Evolutionary conservation across 2,888 invertebrate species (phyloP).

Genomic region (Argyresthia albistria): DNA sequence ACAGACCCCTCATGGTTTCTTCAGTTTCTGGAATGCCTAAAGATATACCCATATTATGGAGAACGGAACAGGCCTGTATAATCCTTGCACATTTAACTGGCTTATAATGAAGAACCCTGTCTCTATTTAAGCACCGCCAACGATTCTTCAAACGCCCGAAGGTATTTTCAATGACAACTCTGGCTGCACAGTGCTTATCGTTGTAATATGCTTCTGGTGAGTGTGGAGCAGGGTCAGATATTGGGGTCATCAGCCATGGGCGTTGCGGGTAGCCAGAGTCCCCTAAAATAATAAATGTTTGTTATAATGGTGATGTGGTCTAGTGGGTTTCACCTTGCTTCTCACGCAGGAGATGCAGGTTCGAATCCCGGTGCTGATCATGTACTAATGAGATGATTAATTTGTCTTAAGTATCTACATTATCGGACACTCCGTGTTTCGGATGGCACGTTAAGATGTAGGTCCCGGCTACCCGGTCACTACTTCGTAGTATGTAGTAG

Average conservation of each 20-base stretch:
- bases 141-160: conserved; percentile 17
- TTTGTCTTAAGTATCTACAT: too few relatives aligned
- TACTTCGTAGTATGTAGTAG: too few relatives aligned
- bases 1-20: background rate
- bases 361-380: too few relatives aligned
- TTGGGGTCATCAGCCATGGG: conserved; percentile 21
- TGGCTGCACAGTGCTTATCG: conserved; percentile 9
- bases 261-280: conserved; percentile 19
- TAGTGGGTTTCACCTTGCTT: too few relatives aligned
- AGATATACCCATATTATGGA: conserved; percentile 16
- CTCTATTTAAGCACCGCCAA: conserved; percentile 18
- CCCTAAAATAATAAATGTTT: conserved; percentile 8
- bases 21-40: conserved; percentile 7
- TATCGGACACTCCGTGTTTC: too few relatives aligned
- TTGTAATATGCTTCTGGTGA: conserved; percentile 14
- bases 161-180: conserved; percentile 16
- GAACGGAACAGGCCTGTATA: conserved; percentile 18
- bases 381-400: too few relatives aligned
- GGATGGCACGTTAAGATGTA: too few relatives aligned
- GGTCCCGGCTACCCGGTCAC: too few relatives aligned
- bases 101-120: too few relatives aligned
- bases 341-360: too few relatives aligned
- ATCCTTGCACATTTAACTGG: conserved; percentile 17
- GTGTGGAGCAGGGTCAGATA: conserved; percentile 10
- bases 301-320: too few relatives aligned